Percentiles rank a stretch among this genome's conserved stretches.
Evolutionary conservation across 92 coral and sea anemone genomes (phyloP).

Genomic region (Epizoanthus rinbou): DNA sequence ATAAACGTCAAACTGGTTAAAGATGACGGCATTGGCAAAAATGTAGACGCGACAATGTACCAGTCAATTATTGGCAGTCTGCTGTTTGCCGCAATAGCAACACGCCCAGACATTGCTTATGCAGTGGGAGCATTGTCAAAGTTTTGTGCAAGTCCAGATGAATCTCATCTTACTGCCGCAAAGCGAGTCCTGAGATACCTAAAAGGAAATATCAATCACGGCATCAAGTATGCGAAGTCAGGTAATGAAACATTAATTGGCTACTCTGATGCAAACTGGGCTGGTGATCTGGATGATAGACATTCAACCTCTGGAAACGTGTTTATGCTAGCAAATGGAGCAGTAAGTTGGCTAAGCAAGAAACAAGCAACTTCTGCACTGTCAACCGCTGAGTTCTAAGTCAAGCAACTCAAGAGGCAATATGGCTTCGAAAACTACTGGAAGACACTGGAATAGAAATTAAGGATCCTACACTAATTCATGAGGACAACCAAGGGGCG

Average conservation of each 20-base stretch:
- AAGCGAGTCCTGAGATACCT: not conserved
- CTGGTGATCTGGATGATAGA: conserved; percentile 55
- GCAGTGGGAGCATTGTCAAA: conserved; percentile 22
- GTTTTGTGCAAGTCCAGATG: conserved; percentile 12
- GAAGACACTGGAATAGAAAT: conserved; percentile 40
- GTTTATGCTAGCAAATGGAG: conserved; percentile 48
- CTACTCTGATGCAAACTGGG: conserved; percentile 51
- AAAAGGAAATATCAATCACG: not conserved
- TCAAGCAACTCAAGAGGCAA: conserved; percentile 49
- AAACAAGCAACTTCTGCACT: conserved; percentile 51
- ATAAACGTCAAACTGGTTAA: not conserved
- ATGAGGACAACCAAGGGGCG: not conserved
- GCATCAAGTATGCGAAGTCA: not conserved
- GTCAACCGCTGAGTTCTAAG: conserved; percentile 58
- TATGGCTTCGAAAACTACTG: conserved; percentile 48
- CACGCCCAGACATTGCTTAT: conserved; percentile 40
- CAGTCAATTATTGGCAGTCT: conserved; percentile 40
- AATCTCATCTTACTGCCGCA: conserved; percentile 34
- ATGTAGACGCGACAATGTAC: conserved; percentile 19
- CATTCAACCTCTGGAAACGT: conserved; percentile 54
- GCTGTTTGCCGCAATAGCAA: conserved; percentile 43
- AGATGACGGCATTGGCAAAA: conserved; percentile 5
- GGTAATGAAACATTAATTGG: conserved; percentile 24
- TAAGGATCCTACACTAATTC: conserved; percentile 17
- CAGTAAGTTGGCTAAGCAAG: conserved; percentile 66